Evolutionary conservation across 2,797 vertebrate species (phyloP), one percentile per base, ranked within the genome.

Genomic region (Gallirallus australis): DNA sequence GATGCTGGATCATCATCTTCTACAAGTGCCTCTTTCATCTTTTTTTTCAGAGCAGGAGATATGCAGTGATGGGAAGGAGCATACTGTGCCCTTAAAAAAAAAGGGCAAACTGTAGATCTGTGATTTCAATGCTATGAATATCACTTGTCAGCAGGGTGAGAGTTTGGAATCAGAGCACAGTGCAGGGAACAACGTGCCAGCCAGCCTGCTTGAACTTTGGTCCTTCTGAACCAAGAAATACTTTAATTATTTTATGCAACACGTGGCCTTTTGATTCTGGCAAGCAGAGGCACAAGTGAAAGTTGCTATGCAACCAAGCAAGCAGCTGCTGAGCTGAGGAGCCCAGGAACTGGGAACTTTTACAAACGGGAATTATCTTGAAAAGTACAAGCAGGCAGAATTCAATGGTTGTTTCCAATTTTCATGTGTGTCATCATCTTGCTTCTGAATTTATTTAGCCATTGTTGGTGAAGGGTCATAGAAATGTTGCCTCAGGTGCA

Each of bases 31-130:
- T 64, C 11, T 94, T 96, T 95, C 40, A 84, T 89, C 76, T 94
- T 94, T 79, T 48, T 76, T 92, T 96, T 93, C 89, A 94, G 94
- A 95, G 72, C 48, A 45, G 63, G 81, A 57, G 82, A 76, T 92
- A 45, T 47, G 50, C 77, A 86, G 82, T 60, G 84, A 76, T 70
- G 93, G 79, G 57, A 96, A 93, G 28, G 23, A 66, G 33, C 50
- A 78, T 68, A 33, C 30, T 66, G 71, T 69, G 80, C 63, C 7
- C 40, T 53, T 23, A 50, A 72, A 60, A 70, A 42, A 54, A 23
- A 86, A 81, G 88, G 23, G 15, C 30, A 93, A 94, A 82, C 94
- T 68, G 39, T 39, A 76, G 53, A 66, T 92, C 53, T 91, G 66
- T 82, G 45, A 50, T 90, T 93, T 81, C 42, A 35, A 45, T 69